phyloP scores from a whole-genome alignment of 2,113 vertebrate species.

The Aleadryas rufinucha region DNA sequence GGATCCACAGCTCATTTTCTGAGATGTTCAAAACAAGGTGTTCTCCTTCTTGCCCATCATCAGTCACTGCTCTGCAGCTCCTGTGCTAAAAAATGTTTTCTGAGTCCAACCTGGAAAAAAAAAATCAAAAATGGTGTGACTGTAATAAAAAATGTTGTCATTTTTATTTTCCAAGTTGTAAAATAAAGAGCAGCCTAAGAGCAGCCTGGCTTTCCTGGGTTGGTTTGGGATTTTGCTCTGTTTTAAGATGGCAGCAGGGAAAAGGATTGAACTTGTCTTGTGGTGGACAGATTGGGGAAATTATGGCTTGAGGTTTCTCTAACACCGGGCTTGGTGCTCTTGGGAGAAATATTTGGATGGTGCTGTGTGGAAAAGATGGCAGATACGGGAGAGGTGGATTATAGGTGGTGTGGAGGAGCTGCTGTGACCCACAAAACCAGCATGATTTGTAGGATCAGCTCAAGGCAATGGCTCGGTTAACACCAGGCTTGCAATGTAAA shows the following conservation, averaged over 20 bases:
- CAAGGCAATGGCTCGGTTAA: background rate
- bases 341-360: background rate
- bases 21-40: background rate
- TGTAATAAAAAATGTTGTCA: background rate
- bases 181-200: background rate
- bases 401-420: background rate
- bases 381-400: background rate
- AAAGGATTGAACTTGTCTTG: background rate
- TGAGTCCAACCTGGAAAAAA: background rate
- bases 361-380: background rate
- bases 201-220: background rate
- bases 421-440: background rate
- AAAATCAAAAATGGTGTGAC: background rate
- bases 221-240: background rate
- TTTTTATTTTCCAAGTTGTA: background rate
- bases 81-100: background rate
- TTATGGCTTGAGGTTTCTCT: background rate
- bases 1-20: background rate
- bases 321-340: background rate
- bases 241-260: background rate
- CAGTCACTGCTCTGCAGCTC: background rate
- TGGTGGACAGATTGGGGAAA: background rate
- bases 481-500: background rate
- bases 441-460: background rate
- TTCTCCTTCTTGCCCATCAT: background rate